A percentile compares a stretch with the other conserved stretches of the same genome.
Conservation (phyloP, 1,140 invertebrate species). For the Dufourea novaeangliae region DNA sequence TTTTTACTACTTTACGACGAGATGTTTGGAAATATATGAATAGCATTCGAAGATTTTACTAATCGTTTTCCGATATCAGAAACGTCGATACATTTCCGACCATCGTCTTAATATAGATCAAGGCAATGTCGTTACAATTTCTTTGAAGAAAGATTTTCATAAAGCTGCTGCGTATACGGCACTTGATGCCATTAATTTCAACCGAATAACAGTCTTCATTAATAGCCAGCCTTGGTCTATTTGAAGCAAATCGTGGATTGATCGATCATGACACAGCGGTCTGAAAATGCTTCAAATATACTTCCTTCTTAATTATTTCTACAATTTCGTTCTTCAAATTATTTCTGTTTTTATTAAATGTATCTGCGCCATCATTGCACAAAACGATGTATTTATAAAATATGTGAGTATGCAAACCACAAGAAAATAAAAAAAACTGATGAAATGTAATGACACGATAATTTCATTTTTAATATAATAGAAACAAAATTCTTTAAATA, state of each 20-base stretch:
- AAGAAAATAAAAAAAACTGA: too few relatives aligned
- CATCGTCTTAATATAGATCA: background rate
- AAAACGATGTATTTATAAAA: too few relatives aligned
- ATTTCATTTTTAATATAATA: too few relatives aligned
- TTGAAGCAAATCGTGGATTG: background rate
- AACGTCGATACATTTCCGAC: background rate
- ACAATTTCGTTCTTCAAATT: background rate
- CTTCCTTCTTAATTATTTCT: background rate
- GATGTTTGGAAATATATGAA: too few relatives aligned
- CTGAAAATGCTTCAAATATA: background rate
- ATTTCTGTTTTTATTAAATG: too few relatives aligned
- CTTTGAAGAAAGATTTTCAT: background rate
- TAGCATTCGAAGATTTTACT: too few relatives aligned
- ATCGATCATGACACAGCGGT: background rate
- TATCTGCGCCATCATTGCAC: too few relatives aligned
- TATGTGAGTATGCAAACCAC: too few relatives aligned
- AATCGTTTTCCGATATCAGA: background rate
- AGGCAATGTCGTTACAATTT: background rate
- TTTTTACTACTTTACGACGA: background rate
- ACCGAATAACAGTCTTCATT: background rate
- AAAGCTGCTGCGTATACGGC: background rate
- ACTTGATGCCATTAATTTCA: slow-evolving; percentile 1
- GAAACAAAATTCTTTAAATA: too few relatives aligned
- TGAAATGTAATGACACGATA: too few relatives aligned
- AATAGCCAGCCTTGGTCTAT: slow-evolving; percentile 4